Base-by-base conservation (phyloP, 1,140 invertebrate genomes). In the Drosophila pruinosa region DNA sequence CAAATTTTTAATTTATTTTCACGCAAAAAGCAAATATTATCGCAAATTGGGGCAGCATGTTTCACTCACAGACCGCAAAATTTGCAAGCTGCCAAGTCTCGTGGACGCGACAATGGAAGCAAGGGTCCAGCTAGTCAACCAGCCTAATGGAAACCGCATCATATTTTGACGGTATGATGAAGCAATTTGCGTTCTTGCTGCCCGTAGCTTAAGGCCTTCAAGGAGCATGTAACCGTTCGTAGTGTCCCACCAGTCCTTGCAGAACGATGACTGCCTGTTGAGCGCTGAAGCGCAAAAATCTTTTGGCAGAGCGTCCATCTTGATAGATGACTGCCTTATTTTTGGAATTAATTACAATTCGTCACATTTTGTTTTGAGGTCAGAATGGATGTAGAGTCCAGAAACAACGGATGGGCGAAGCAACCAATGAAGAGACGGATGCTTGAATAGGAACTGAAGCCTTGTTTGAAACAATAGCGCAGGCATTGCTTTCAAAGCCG, bases 261-360 rank as follows among this genome's bases (percentile, higher is more conserved):
- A n/a, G n/a, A n/a, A n/a, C n/a, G n/a, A n/a, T n/a, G 48, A 63
- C 58, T 50, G 67, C 67, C 52, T 65, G 61, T 64, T 71, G 64
- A 81, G 77, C 78, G 58, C 47, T 70, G 72, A 73, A 91, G 89
- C 62, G 78, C 43, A 78, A 92, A 92, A 75, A 75, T 85, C 77
- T 78, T 88, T 70, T 64, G 68, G 64, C 78, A 64, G 56, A 74
- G 78, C 77, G 78, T 76, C 65, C 74, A 77, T 85, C 88, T 85
- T 88, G 82, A 89, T 89, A 75, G 77, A 91, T 91, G 85, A 75
- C 78, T 91, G 73, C 85, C 79, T 81, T 89, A 73, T 88, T 88
- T 88, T 86, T 76, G 82, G 74, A 91, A 91, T 91, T 91, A 91
- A 91, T 91, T 89, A 91, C 86, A 89, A 90, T 89, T 91, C 83